These are phyloP conservation scores for Drosophila pandora DNA, from an alignment of 1,140 invertebrate species.

Conservation along the genomic window DNA sequence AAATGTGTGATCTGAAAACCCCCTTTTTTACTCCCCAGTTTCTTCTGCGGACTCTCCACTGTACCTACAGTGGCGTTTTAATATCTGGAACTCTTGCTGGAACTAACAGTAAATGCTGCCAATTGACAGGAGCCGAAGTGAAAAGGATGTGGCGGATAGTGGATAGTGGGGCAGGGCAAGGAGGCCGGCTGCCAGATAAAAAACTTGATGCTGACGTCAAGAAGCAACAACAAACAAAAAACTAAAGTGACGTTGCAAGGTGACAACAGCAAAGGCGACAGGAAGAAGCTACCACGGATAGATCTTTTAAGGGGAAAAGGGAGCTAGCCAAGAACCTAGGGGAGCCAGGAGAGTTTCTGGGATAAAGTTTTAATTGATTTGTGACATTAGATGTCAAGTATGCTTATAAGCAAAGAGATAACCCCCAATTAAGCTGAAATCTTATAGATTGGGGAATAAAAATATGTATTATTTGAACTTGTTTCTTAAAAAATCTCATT, in stretches of 20 bases:
- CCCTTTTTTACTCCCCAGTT: too few species aligned
- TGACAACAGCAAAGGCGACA: conserved; percentile 38
- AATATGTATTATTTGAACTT: background rate
- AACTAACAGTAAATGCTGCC: conserved; percentile 64
- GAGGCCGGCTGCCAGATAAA: conserved; percentile 33
- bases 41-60: conserved; percentile 6
- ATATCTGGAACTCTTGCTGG: conserved; percentile 15
- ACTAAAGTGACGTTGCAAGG: conserved; percentile 64
- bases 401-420: background rate
- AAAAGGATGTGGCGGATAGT: conserved; percentile 5
- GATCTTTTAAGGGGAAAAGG: background rate
- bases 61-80: conserved; percentile 11
- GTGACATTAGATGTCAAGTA: conserved; percentile 8
- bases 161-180: background rate
- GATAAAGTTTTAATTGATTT: conserved; percentile 48
- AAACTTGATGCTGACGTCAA: conserved; percentile 64
- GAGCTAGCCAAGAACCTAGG: conserved; percentile 8
- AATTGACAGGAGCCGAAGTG: conserved; percentile 55
- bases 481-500: too few species aligned
- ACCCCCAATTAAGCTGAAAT: too few species aligned
- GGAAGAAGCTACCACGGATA: conserved; percentile 15
- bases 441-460: background rate
- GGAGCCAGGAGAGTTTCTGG: conserved; percentile 3
- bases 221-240: conserved; percentile 44
- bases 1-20: too few species aligned